Conservation (phyloP, 2,113 vertebrate genomes). For the Paramormyrops kingsleyae region DNA sequence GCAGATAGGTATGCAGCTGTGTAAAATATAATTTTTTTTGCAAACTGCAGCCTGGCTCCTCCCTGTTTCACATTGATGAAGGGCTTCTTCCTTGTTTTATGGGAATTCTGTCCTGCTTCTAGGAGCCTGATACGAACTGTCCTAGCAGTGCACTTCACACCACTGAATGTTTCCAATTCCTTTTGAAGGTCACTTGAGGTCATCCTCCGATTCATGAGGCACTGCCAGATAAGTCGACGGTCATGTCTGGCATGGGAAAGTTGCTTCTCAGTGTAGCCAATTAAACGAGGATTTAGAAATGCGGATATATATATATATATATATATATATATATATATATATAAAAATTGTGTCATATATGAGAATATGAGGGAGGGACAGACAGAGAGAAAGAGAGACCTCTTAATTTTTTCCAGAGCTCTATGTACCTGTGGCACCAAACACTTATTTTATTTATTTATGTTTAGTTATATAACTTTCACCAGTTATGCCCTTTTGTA, state of each 20-base stretch:
- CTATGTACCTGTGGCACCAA: neutral
- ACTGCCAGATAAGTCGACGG: too few relatives aligned
- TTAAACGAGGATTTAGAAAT: too few relatives aligned
- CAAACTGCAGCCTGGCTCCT: neutral
- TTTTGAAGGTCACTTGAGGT: neutral
- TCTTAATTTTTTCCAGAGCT: neutral
- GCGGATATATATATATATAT: too few relatives aligned
- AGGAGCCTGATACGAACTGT: neutral
- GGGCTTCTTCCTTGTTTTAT: neutral
- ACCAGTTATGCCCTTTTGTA: neutral
- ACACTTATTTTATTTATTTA: neutral
- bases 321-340: too few relatives aligned
- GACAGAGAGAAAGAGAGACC: neutral
- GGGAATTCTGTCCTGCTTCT: neutral
- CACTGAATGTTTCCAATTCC: neutral
- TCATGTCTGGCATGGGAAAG: too few relatives aligned
- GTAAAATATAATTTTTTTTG: neutral
- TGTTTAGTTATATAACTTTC: neutral
- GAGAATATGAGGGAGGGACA: too few relatives aligned
- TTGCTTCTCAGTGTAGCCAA: too few relatives aligned
- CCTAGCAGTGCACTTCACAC: neutral
- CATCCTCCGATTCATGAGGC: neutral
- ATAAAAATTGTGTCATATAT: too few relatives aligned
- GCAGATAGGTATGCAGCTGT: neutral
- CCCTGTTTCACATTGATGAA: neutral